Evolutionary conservation across 1,140 invertebrate species (phyloP).

Genomic region (Drosophila ficusphila): DNA sequence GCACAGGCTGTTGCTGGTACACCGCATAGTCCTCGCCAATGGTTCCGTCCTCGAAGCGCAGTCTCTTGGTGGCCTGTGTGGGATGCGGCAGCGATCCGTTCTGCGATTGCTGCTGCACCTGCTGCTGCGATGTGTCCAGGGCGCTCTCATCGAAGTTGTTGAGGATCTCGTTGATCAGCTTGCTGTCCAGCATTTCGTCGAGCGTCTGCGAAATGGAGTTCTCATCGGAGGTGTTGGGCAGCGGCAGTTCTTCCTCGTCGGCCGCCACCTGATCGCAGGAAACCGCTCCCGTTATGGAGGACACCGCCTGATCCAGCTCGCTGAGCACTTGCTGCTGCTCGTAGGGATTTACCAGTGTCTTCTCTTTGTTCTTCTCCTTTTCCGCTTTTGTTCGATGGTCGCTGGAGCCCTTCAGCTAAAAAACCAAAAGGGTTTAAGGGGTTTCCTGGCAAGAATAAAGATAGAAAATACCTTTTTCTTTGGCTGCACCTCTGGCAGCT

Average conservation of each 20-base stretch:
- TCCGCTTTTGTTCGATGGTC: slow-evolving; percentile 68
- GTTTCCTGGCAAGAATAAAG: not conserved
- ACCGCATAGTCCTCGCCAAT: slow-evolving; percentile 44
- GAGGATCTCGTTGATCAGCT: slow-evolving; percentile 78
- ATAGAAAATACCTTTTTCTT: slow-evolving; percentile 62
- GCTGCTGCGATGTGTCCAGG: slow-evolving; percentile 62
- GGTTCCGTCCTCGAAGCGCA: slow-evolving; percentile 71
- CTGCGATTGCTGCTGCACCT: slow-evolving; percentile 33
- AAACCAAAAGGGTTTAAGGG: not conserved
- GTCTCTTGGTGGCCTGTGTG: slow-evolving; percentile 54
- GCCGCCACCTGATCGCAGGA: slow-evolving; percentile 22
- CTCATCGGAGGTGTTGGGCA: slow-evolving; percentile 74
- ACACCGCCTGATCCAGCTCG: slow-evolving; percentile 76
- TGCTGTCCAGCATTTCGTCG: slow-evolving; percentile 78
- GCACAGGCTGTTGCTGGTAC: slow-evolving; percentile 51
- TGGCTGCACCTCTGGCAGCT: slow-evolving; percentile 49
- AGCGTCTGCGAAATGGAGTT: slow-evolving; percentile 78
- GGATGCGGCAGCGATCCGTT: slow-evolving; percentile 36
- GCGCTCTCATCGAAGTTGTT: slow-evolving; percentile 79
- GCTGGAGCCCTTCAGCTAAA: slow-evolving; percentile 54
- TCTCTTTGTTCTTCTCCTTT: slow-evolving; percentile 67
- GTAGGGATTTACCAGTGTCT: slow-evolving; percentile 29
- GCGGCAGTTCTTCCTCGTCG: slow-evolving; percentile 61
- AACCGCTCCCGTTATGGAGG: slow-evolving; percentile 61
- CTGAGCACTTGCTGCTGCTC: slow-evolving; percentile 62